Base-by-base conservation (phyloP, 2,888 invertebrate genomes). In the Danaus chrysippus region DNA sequence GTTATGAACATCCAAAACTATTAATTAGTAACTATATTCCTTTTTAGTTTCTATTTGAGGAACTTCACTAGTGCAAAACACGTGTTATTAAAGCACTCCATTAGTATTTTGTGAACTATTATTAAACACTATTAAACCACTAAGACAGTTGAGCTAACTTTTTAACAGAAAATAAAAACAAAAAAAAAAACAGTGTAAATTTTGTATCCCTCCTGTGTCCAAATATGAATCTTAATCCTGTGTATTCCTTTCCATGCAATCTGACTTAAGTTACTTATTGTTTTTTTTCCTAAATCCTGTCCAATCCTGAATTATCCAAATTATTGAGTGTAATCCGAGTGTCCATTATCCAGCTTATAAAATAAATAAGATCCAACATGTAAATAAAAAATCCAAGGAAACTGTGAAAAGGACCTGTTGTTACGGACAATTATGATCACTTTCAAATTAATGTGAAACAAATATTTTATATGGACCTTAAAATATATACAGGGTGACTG, bases 231-330 rank as follows among this genome's bases (percentile, higher is more conserved):
- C 49, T 17, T 49, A 17, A 49, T 49, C 49, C 49, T 49, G 10
- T 49, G 49, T 49, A 49, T 49, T 34, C 49, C 49, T 49, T 49
- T 49, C 49, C 10, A 11, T 49, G 49, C 15, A 49, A 49, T 17
- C 17, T 49, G 10, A 17, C 8, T 49, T 17, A 49, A 17, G 17
- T 49, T 8, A 49, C 17, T 17, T 49, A 17, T 49, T 49, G 15
- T 9, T 17, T 49, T 17, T 49, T 49, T 49, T 49, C 17, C 49
- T 17, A 49, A 49, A 49, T 49, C 49, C 49, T 49, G 49, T 49
- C 17, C 49, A 49, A 49, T 49, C 49, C 49, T 49, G 49, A 49
- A 49, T 49, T 49, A 49, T 49, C 49, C 49, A 49, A 49, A 49
- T 17, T 49, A 49, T 10, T 49, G 49, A 49, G 17, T 11, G 49